Conservation (phyloP, 2,888 invertebrate species). For the Timema cristinae region DNA sequence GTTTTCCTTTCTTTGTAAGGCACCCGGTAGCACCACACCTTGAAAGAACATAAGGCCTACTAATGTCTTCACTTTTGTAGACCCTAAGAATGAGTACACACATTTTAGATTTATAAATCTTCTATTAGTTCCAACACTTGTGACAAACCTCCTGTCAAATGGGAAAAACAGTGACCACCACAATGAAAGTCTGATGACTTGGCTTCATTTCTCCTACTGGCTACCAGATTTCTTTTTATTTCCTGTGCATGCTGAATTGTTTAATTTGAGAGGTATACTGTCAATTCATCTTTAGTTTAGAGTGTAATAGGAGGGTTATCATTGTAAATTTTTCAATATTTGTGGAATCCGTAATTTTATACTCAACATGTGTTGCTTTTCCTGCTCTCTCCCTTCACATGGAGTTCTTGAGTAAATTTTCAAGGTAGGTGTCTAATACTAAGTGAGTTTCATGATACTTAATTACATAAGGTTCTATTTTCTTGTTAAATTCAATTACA, state of each 20-base stretch:
- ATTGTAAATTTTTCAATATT: constrained; percentile 5
- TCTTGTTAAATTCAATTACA: background rate
- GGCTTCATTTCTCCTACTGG: background rate
- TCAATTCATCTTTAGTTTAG: background rate
- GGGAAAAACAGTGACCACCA: constrained; percentile 18
- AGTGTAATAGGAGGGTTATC: background rate
- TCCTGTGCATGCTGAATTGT: background rate
- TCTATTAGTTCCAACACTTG: constrained; percentile 13
- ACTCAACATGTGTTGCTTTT: background rate
- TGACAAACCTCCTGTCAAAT: constrained; percentile 19
- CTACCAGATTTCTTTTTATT: background rate
- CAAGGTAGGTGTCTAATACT: background rate
- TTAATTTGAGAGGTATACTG: background rate
- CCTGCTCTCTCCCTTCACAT: background rate
- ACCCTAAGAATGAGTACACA: background rate
- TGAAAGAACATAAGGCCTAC: background rate
- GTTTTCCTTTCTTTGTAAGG: constrained; percentile 9
- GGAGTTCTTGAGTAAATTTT: background rate
- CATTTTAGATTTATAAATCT: background rate
- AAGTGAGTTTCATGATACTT: background rate
- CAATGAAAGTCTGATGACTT: constrained; percentile 14
- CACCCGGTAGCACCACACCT: background rate
- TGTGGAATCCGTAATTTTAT: background rate
- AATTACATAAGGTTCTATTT: constrained; percentile 4
- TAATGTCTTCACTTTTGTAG: background rate